phyloP scores from a whole-genome alignment of 1,140 invertebrate genomes.

The Aphaenogaster ashmeadi region DNA sequence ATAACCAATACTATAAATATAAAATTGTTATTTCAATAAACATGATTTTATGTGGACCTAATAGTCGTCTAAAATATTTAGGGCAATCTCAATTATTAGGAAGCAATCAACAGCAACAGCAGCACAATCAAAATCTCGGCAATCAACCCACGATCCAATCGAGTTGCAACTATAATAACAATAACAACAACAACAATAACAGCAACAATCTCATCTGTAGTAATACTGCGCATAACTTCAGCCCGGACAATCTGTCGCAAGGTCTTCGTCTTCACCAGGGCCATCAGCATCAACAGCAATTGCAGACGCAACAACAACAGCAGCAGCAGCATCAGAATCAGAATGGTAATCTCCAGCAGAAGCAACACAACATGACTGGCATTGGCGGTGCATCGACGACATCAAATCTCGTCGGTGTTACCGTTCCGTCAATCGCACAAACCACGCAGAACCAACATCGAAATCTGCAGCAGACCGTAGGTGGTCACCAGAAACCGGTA shows the following conservation, averaged over 20 bases:
- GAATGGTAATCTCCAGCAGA: constrained; percentile 72
- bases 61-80: constrained; percentile 63
- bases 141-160: constrained; percentile 70
- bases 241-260: constrained; percentile 82
- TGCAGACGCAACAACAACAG: constrained; percentile 74
- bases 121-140: constrained; percentile 79
- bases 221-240: constrained; percentile 76
- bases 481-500: constrained; percentile 90
- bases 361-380: constrained; percentile 73
- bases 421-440: constrained; percentile 74
- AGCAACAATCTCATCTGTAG: constrained; percentile 79
- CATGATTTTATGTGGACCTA: not conserved
- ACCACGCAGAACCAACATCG: constrained; percentile 76
- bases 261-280: constrained; percentile 77
- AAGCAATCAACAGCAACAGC: constrained; percentile 77
- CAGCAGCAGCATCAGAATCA: constrained; percentile 77
- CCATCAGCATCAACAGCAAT: constrained; percentile 72
- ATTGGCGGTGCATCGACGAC: constrained; percentile 72
- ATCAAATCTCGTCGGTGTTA: constrained; percentile 66
- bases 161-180: constrained; percentile 79
- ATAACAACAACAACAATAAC: constrained; percentile 78
- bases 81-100: constrained; percentile 84
- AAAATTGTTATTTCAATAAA: not conserved
- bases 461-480: constrained; percentile 77
- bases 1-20: not conserved